Evolutionary conservation across 1,140 invertebrate species (phyloP).

Genomic region (Drosophila nebulosa): DNA sequence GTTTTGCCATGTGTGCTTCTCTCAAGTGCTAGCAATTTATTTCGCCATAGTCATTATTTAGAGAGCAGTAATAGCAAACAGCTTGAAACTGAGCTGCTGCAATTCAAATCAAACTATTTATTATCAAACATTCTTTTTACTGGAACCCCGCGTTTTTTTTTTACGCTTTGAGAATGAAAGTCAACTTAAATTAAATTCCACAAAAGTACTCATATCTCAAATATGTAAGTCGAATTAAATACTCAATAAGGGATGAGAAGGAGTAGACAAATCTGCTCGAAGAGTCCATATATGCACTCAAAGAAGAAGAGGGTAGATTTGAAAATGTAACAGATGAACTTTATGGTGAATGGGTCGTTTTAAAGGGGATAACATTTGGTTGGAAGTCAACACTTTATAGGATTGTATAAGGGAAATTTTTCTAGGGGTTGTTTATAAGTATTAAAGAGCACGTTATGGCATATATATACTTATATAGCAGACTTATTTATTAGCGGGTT

Average conservation of each 20-base stretch:
- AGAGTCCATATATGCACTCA: not conserved
- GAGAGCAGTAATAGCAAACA: not conserved
- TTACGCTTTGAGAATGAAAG: slow-evolving; percentile 28
- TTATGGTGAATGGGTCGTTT: not conserved
- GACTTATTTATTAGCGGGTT: too few species aligned
- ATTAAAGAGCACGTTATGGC: too few species aligned
- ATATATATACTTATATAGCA: not conserved
- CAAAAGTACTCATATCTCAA: slow-evolving; percentile 30
- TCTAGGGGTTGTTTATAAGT: not conserved
- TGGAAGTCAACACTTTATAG: not conserved
- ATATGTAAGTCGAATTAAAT: not conserved
- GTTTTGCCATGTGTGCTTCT: not conserved
- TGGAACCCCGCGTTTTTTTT: slow-evolving; percentile 11
- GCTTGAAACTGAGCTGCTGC: slow-evolving; percentile 7
- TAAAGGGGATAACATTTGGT: not conserved
- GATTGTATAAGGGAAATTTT: not conserved
- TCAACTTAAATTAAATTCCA: slow-evolving; percentile 49
- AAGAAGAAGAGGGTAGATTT: not conserved
- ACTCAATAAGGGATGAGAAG: not conserved
- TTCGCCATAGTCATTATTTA: slow-evolving; percentile 24
- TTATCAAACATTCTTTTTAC: slow-evolving; percentile 22
- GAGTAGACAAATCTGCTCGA: not conserved
- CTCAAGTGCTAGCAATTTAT: not conserved
- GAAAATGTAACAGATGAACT: not conserved
- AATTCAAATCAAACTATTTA: slow-evolving; percentile 48